Evolutionary conservation across 2,888 invertebrate genomes (phyloP).

Genomic region (Oxystoma pomonae): DNA sequence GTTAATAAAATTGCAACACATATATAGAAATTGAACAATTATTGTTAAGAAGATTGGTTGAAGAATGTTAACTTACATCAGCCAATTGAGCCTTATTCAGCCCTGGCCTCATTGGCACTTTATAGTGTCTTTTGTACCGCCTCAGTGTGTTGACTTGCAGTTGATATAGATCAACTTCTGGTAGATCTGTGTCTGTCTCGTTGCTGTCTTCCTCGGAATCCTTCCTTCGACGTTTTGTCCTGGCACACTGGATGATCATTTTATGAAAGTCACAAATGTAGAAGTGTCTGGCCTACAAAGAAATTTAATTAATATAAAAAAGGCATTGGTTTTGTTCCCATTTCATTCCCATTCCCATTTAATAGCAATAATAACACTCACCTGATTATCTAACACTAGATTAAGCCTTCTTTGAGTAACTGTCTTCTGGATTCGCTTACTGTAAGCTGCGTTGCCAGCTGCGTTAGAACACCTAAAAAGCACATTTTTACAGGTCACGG

Average conservation of each 20-base stretch:
- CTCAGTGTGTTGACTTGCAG: conserved; percentile 91
- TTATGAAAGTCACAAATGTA: conserved; percentile 98
- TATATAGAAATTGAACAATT: too few species aligned
- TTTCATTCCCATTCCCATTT: not conserved
- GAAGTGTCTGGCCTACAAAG: conserved; percentile 78
- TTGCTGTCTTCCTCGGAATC: conserved; percentile 94
- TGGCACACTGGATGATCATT: conserved; percentile 91
- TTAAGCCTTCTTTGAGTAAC: conserved; percentile 88
- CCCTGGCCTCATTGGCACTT: conserved; percentile 86
- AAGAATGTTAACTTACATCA: conserved; percentile 65
- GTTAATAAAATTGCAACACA: too few species aligned
- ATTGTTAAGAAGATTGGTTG: too few species aligned
- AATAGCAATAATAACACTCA: conserved; percentile 44
- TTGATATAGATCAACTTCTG: conserved; percentile 91
- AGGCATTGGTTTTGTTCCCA: too few species aligned
- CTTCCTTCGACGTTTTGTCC: conserved; percentile 85
- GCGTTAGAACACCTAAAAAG: conserved; percentile 72
- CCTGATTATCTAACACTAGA: conserved; percentile 77
- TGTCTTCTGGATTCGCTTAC: conserved; percentile 94
- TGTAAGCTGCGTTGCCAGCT: conserved; percentile 94
- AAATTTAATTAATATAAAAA: conserved; percentile 2
- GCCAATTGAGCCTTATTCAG: conserved; percentile 93
- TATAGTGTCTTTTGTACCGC: conserved; percentile 90
- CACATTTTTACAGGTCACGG: too few species aligned
- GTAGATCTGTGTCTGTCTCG: conserved; percentile 86